Evolutionary conservation across 1,140 invertebrate genomes (phyloP), one percentile per base, ranked within the genome.

Genomic region (Aphelinus atriplicis): DNA sequence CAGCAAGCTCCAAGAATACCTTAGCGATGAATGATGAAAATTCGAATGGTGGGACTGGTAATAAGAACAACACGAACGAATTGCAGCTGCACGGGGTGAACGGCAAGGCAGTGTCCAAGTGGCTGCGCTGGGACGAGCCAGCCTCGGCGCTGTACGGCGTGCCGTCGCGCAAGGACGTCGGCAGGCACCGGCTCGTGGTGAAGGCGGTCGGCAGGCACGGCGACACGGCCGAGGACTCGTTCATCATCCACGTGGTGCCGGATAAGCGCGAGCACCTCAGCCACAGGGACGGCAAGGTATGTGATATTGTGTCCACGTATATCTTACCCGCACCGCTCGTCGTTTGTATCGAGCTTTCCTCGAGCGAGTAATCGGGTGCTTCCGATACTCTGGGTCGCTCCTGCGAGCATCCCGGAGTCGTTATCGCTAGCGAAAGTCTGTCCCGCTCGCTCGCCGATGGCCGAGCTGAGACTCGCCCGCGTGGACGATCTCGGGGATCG

Each of bases 221-320:
- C 46, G 81, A 84, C 68, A 75, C 80, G 65, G 86, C 88, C 45
- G 88, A 88, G 77, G 90, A 90, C 81, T 83, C 85, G 42, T 91
- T 91, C 80, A 87, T 89, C 66, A 84, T 93, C 55, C 88, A 91
- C 80, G 90, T 92, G 3, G 70, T 89, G 2, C 86, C 85, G 0
- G 84, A 86, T 51, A 84, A 84, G 46, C 70, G 77, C 42, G 79
- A 82, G 7, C 79, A 84, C 63, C 78, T 79, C 61, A 83, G 79
- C 60, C 82, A 83, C 72, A 85, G 83, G 73, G 80, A 87, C 69
- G 81, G 80, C 53, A 86, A 84, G 81, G 85, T 88, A 75, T 73
- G 75, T 55, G n/a, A 2, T 46, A 2, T 26, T 26, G 26, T 26
- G 26, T 26, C 26, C 26, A 26, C 26, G 26, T 26, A 26, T 26